These are phyloP conservation scores for Hirtodrosophila confusa DNA, from an alignment of 2,888 invertebrate species.

Conservation along the genomic window DNA sequence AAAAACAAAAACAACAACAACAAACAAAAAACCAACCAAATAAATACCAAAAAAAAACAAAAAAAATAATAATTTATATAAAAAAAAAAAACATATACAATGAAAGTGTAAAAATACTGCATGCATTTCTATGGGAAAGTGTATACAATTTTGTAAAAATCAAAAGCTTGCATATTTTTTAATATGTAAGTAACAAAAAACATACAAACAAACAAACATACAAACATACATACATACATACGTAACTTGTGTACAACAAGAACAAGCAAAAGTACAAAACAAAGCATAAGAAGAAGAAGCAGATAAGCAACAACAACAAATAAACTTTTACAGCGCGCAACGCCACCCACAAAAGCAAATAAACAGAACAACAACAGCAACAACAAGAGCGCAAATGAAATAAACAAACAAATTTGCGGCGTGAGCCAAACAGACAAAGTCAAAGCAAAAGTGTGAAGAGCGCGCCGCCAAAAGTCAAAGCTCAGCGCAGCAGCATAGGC, in stretches of 20 bases:
- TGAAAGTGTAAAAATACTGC: slow-evolving; percentile 12
- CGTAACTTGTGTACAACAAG: not conserved
- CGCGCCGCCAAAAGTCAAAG: slow-evolving; percentile 35
- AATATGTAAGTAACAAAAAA: not conserved
- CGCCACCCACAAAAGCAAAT: slow-evolving; percentile 23
- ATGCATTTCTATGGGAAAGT: slow-evolving; percentile 31
- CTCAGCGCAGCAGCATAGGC: slow-evolving; percentile 5
- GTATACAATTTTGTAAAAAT: slow-evolving; percentile 4
- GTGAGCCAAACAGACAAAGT: slow-evolving; percentile 22
- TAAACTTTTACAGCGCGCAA: slow-evolving; percentile 16
- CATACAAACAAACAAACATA: not conserved
- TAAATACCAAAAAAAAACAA: slow-evolving; percentile 46
- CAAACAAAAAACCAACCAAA: slow-evolving; percentile 36
- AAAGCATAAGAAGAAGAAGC: slow-evolving; percentile 35
- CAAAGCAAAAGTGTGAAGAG: slow-evolving; percentile 8
- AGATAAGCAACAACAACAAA: slow-evolving; percentile 24
- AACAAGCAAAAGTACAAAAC: slow-evolving; percentile 29
- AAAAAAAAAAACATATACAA: not conserved
- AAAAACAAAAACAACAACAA: slow-evolving; percentile 16
- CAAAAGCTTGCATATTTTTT: slow-evolving; percentile 26
- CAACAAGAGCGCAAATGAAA: slow-evolving; percentile 25
- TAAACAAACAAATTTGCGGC: slow-evolving; percentile 49
- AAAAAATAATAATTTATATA: slow-evolving; percentile 4
- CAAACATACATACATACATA: not conserved
- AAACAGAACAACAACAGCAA: slow-evolving; percentile 13